A percentile compares a stretch with the other conserved stretches of the same genome.
phyloP scores from a whole-genome alignment of 2,113 vertebrate genomes.

The Anhinga rufa region DNA sequence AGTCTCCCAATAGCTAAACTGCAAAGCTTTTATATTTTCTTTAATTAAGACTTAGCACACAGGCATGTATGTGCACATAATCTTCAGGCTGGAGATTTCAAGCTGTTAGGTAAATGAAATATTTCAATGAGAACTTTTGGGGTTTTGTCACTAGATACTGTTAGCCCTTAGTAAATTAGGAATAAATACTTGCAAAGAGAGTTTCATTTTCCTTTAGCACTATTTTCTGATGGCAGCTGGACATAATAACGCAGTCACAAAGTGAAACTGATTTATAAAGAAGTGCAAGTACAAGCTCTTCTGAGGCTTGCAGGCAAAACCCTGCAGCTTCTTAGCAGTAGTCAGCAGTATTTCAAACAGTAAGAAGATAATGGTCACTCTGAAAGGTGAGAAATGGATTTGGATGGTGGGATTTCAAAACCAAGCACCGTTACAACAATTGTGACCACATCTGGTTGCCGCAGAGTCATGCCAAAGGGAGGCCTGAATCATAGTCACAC shows the following conservation, averaged over 20 bases:
- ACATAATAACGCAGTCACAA: neutral
- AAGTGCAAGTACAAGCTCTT: conserved; percentile 13
- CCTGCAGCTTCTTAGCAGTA: conserved; percentile 10
- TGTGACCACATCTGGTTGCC: neutral
- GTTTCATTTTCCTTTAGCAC: neutral
- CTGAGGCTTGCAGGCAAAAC: conserved; percentile 24
- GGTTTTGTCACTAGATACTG: neutral
- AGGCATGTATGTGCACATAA: neutral
- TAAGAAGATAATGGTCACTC: conserved; percentile 6
- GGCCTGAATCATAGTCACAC: neutral
- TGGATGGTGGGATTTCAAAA: neutral
- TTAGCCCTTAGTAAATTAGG: conserved; percentile 25
- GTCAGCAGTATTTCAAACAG: conserved; percentile 29
- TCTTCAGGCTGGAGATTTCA: conserved; percentile 22
- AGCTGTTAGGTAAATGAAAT: conserved; percentile 50
- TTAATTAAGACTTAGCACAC: conserved; percentile 6
- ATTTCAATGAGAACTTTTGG: neutral
- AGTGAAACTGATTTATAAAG: conserved; percentile 13
- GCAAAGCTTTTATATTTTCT: conserved; percentile 28
- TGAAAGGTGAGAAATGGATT: conserved; percentile 11
- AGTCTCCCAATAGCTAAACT: neutral
- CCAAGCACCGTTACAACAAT: neutral
- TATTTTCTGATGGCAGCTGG: conserved; percentile 22
- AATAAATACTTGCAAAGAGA: conserved; percentile 33
- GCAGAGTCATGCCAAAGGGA: neutral